phyloP scores from a whole-genome alignment of 2,888 invertebrate genomes.

The Idaea dimidiata region DNA sequence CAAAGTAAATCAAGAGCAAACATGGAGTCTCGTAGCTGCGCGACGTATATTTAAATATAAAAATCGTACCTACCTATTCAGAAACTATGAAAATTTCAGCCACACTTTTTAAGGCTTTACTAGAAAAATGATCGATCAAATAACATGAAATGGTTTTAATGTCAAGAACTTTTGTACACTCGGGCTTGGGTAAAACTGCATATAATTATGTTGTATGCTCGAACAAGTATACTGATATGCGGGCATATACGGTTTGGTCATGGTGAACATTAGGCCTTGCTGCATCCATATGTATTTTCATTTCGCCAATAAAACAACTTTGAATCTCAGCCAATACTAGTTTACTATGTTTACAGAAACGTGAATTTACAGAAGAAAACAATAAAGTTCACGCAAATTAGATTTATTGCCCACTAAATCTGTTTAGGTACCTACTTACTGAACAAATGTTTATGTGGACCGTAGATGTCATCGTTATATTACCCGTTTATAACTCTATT shows the following conservation, averaged over 20 bases:
- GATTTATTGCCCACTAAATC: conserved; percentile 10
- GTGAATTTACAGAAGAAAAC: conserved; percentile 15
- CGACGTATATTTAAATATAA: background rate
- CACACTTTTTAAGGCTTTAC: background rate
- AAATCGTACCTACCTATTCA: background rate
- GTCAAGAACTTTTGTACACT: conserved; percentile 20
- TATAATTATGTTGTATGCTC: conserved; percentile 14
- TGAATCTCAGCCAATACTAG: conserved; percentile 26
- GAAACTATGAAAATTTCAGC: too few species aligned
- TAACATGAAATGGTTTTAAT: conserved; percentile 13
- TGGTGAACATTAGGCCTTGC: conserved; percentile 45
- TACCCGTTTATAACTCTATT: background rate
- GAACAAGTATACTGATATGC: conserved; percentile 18
- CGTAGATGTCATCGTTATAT: background rate
- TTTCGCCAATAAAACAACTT: conserved; percentile 24
- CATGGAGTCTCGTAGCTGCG: conserved; percentile 19
- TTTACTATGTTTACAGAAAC: conserved; percentile 19
- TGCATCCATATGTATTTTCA: conserved; percentile 21
- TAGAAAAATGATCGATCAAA: background rate
- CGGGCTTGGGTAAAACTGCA: conserved; percentile 2
- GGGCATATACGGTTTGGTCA: conserved; percentile 37
- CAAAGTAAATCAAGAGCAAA: conserved; percentile 40
- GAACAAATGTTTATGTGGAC: conserved; percentile 3
- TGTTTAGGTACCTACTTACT: background rate
- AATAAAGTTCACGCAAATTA: conserved; percentile 13